Percentiles rank a stretch among this genome's conserved stretches.
Evolutionary conservation across 2,113 vertebrate species (phyloP).

Genomic region (Dendrocopos noguchii): DNA sequence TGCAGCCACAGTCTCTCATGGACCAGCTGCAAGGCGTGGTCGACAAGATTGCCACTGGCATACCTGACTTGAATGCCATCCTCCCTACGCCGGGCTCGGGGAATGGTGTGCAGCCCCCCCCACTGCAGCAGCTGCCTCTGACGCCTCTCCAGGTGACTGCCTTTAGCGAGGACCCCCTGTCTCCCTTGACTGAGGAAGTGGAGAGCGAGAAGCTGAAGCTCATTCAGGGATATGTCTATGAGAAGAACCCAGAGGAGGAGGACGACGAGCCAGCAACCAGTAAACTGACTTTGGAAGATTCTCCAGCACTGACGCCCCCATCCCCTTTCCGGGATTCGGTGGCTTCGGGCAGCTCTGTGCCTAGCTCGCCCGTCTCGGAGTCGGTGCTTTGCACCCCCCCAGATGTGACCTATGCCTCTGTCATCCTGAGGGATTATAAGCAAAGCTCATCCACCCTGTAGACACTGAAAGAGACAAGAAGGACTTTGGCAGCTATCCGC

Average conservation of each 20-base stretch:
- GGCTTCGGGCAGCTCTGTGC: slow-evolving; percentile 85
- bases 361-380: slow-evolving; percentile 85
- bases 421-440: slow-evolving; percentile 89
- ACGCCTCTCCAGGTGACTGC: slow-evolving; percentile 75
- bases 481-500: neutral
- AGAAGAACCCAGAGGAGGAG: slow-evolving; percentile 84
- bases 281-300: slow-evolving; percentile 87
- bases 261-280: slow-evolving; percentile 77
- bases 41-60: slow-evolving; percentile 79
- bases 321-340: slow-evolving; percentile 97
- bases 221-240: slow-evolving; percentile 87
- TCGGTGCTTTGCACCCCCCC: slow-evolving; percentile 85
- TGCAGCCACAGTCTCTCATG: slow-evolving; percentile 76
- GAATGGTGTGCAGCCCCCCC: slow-evolving; percentile 61
- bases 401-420: slow-evolving; percentile 84
- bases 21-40: slow-evolving; percentile 83
- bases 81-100: slow-evolving; percentile 64
- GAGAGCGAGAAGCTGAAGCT: slow-evolving; percentile 86
- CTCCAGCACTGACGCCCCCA: slow-evolving; percentile 89
- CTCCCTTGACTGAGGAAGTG: slow-evolving; percentile 71
- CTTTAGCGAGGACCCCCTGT: slow-evolving; percentile 78
- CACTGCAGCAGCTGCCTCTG: slow-evolving; percentile 72
- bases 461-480: neutral
- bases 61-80: slow-evolving; percentile 77
- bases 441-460: slow-evolving; percentile 98